phyloP scores from a whole-genome alignment of 2,113 vertebrate species.

The Lycaon pictus region DNA sequence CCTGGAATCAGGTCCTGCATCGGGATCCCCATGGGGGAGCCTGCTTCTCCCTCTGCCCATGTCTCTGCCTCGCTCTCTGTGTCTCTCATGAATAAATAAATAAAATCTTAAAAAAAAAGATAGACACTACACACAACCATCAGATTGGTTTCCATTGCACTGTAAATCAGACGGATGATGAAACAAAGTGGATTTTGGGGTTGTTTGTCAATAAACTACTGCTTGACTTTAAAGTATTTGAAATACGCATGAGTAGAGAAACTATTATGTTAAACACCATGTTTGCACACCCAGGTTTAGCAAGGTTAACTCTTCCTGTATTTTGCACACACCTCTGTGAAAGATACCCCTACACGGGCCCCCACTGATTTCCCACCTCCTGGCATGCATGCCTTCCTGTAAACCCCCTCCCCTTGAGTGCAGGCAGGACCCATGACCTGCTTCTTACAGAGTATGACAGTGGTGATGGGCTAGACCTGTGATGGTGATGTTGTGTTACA shows the following conservation, averaged over 20 bases:
- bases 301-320: constrained; percentile 18
- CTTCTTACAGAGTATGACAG: not conserved
- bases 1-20: no score
- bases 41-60: no score
- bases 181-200: not conserved
- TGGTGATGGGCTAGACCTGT: not conserved
- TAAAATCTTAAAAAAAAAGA: not conserved
- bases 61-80: no score
- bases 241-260: not conserved
- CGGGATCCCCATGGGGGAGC: no score
- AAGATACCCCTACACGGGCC: not conserved
- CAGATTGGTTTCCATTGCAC: not conserved
- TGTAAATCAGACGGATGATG: not conserved
- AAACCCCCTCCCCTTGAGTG: not conserved
- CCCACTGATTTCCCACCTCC: not conserved
- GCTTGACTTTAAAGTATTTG: constrained; percentile 34
- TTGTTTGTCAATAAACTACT: not conserved
- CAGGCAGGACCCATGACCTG: not conserved
- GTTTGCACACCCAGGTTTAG: not conserved
- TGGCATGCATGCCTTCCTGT: not conserved
- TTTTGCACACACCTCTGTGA: not conserved
- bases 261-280: not conserved
- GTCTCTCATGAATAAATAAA: no score
- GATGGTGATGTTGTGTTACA: not conserved
- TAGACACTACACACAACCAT: rapidly evolving